Percentiles rank a stretch among this genome's conserved stretches.
Evolutionary conservation across 37 sponge, comb jelly and placozoan species (phyloP).

Genomic region (Geodia barretti): DNA sequence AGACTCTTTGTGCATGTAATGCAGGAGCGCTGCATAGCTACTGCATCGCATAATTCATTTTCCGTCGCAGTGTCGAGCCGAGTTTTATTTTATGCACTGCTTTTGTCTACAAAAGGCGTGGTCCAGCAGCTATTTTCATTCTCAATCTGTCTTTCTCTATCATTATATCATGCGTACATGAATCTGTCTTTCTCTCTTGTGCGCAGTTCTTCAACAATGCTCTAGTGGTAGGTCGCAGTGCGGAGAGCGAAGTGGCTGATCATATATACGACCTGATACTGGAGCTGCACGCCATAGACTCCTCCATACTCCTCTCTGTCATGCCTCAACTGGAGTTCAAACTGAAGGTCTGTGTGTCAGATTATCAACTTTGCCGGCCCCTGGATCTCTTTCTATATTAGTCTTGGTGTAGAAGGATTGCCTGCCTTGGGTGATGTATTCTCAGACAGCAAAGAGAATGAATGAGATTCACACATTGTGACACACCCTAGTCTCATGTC

Average conservation of each 20-base stretch:
- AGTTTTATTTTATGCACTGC: neutral
- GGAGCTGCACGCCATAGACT: constrained; percentile 76
- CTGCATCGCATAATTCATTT: too few species aligned
- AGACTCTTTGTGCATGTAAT: too few species aligned
- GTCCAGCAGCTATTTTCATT: neutral
- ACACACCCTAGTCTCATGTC: too few species aligned
- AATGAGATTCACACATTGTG: too few species aligned
- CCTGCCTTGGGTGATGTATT: neutral
- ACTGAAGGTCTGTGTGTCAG: constrained; percentile 77
- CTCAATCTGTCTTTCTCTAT: neutral
- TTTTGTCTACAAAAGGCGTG: neutral
- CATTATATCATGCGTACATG: neutral
- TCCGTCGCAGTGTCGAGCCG: neutral
- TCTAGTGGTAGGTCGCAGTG: constrained; percentile 68
- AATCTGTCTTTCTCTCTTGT: neutral
- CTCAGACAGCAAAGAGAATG: too few species aligned
- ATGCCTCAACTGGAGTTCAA: constrained; percentile 92
- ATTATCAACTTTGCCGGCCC: too few species aligned
- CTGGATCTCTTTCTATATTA: too few species aligned
- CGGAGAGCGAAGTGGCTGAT: constrained; percentile 79
- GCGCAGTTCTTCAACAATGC: constrained; percentile 75
- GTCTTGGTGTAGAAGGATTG: neutral
- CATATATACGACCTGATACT: constrained; percentile 78
- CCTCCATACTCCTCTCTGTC: constrained; percentile 76
- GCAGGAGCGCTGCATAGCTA: too few species aligned